Percentiles rank a stretch among this genome's conserved stretches.
Conservation (phyloP, 2,888 invertebrate genomes). For the Ischnus inquisitorius region DNA sequence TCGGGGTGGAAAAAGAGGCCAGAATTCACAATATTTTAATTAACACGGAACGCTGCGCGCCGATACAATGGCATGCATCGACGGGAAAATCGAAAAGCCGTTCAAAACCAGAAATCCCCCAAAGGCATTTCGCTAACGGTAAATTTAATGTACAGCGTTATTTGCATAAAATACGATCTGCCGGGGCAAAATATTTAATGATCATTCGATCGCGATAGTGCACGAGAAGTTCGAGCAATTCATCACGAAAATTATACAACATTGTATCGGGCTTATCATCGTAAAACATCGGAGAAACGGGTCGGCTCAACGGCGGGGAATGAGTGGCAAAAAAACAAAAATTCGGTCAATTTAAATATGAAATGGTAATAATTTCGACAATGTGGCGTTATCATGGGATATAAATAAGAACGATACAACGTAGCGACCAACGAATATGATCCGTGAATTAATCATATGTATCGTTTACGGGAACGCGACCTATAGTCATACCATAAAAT, state of each 20-base stretch:
- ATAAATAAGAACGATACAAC: neutral
- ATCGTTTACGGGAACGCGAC: slow-evolving; percentile 48
- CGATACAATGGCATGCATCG: neutral
- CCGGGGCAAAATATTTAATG: neutral
- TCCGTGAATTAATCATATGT: slow-evolving; percentile 57
- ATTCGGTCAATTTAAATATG: neutral
- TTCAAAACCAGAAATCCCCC: neutral
- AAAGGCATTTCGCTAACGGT: neutral
- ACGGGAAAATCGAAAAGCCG: slow-evolving; percentile 4
- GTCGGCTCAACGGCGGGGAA: too few species aligned
- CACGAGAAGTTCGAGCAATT: neutral
- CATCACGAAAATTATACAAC: neutral
- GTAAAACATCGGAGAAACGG: too few species aligned
- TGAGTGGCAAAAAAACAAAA: too few species aligned
- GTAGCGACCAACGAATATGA: slow-evolving; percentile 14
- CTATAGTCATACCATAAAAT: slow-evolving; percentile 36
- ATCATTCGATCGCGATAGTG: neutral
- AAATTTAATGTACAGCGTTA: neutral
- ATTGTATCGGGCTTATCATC: too few species aligned
- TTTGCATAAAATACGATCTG: neutral
- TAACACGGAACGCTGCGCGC: neutral
- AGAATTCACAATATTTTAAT: slow-evolving; percentile 16
- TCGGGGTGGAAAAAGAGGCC: neutral
- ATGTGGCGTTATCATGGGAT: neutral
- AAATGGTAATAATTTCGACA: slow-evolving; percentile 29